A percentile compares a stretch with the other conserved stretches of the same genome.
These are phyloP conservation scores for Lycorma delicatula DNA, from an alignment of 1,140 invertebrate species.

Conservation along the genomic window DNA sequence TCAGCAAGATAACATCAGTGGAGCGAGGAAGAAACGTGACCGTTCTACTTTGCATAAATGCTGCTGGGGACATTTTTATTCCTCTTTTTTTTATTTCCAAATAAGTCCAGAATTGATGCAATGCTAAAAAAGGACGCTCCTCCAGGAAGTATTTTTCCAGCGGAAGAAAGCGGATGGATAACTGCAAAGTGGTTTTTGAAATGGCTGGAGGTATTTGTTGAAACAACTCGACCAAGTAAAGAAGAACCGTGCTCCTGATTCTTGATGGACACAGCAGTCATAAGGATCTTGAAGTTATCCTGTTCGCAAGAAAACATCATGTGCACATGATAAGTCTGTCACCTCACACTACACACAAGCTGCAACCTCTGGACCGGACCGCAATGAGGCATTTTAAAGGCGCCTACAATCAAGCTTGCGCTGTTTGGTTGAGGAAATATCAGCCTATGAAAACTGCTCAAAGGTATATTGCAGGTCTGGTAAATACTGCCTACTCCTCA, in stretches of 20 bases:
- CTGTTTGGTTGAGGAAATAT: neutral
- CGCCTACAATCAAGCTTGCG: constrained; percentile 28
- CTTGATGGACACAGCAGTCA: constrained; percentile 34
- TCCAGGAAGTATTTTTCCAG: constrained; percentile 21
- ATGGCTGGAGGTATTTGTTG: constrained; percentile 34
- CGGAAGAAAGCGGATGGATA: constrained; percentile 34
- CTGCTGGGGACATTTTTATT: constrained; percentile 20
- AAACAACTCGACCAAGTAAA: constrained; percentile 13
- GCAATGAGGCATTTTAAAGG: constrained; percentile 37
- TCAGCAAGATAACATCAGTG: constrained; percentile 33
- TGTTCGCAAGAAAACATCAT: constrained; percentile 32
- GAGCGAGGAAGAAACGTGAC: constrained; percentile 29
- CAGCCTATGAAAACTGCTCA: neutral
- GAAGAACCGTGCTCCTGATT: constrained; percentile 30
- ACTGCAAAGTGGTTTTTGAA: constrained; percentile 30
- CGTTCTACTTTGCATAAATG: constrained; percentile 1
- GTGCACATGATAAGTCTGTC: constrained; percentile 35
- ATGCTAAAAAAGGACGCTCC: constrained; percentile 14
- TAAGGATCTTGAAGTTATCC: constrained; percentile 32
- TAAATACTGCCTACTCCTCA: constrained; percentile 31
- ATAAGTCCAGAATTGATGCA: constrained; percentile 15
- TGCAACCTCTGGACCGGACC: constrained; percentile 34
- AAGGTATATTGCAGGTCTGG: constrained; percentile 28
- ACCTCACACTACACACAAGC: constrained; percentile 35
- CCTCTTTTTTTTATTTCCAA: constrained; percentile 30